phyloP scores from a whole-genome alignment of 2,113 vertebrate species.

The Scomber colias region DNA sequence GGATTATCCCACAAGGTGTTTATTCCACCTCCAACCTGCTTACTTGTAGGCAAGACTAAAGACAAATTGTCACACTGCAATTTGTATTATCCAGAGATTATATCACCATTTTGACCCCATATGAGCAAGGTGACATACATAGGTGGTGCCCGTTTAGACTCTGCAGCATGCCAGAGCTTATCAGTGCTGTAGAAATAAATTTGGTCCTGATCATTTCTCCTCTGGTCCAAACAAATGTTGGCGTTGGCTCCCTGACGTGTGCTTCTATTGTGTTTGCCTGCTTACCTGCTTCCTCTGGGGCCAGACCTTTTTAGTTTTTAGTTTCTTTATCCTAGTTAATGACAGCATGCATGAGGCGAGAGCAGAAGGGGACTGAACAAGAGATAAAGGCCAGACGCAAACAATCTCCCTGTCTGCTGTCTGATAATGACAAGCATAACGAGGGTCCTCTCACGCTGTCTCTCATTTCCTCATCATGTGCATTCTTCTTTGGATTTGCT shows the following conservation, averaged over 20 bases:
- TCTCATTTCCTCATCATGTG: conserved; percentile 73
- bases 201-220: conserved; percentile 31
- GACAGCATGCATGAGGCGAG: conserved; percentile 43
- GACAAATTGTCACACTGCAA: background rate
- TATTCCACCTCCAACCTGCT: conserved; percentile 14
- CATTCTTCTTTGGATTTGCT: conserved; percentile 72
- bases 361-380: conserved; percentile 49
- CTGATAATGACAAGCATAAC: conserved; percentile 75
- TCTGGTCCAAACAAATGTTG: conserved; percentile 41
- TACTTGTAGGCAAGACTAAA: background rate
- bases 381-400: conserved; percentile 68
- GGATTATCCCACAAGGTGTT: conserved; percentile 27
- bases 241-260: conserved; percentile 26
- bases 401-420: conserved; percentile 62
- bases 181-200: conserved; percentile 1
- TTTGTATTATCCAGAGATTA: conserved; percentile 10
- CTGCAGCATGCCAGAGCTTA: conserved; percentile 1
- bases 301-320: conserved; percentile 1
- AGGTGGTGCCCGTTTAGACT: background rate
- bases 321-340: conserved; percentile 67
- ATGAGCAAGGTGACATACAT: background rate
- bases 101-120: conserved; percentile 1
- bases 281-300: conserved; percentile 45
- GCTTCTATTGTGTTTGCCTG: conserved; percentile 50
- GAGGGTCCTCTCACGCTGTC: conserved; percentile 68